Evolutionary conservation across 1,140 invertebrate genomes (phyloP), one percentile per base, ranked within the genome.

Genomic region (Cepaea nemoralis): DNA sequence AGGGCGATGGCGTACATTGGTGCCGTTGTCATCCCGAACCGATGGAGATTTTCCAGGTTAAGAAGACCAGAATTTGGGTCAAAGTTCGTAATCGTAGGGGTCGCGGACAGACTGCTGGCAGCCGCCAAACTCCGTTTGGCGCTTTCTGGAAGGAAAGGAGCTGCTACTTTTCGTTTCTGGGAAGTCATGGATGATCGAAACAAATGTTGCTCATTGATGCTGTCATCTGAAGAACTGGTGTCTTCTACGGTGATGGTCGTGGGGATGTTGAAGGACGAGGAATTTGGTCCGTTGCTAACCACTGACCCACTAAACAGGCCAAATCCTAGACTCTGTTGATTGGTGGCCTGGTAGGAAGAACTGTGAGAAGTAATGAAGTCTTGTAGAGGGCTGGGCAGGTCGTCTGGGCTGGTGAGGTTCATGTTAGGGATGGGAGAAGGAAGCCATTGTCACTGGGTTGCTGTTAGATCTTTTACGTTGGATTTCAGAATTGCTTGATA

Each of bases 161-260:
- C 10, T 42, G 37, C 14, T n/a, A 22, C 1, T n/a, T 14, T 42
- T 45, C 42, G 42, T 73, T 73, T 27, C 55, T 39, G 39, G 14
- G 45, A 63, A 27, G 59, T 63, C 22, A 42, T 1, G 0, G 78
- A 70, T 12, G 40, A 73, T 42, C 48, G 77, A n/a, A 73, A 73
- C 45, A 80, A 39, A 1, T 37, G 6, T 10, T 71, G 45, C 16
- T 55, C 48, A 24, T 71, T 42, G 8, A 27, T 80, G 27, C 37
- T 55, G 0, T 80, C 78, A 39, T 70, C 66, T 3, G 67, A 71
- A 27, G 67, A 71, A 39, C 33, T 50, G 69, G 45, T 73, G 14
- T 79, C 77, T 5, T 69, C 77, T 5, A 31, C 39, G 16, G 77
- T 66, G 14, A 77, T 55, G 27, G 45, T 1, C 14, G 71, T 66